Evolutionary conservation across 2,797 vertebrate genomes (phyloP).

Genomic region (Clarias platycephalus): DNA sequence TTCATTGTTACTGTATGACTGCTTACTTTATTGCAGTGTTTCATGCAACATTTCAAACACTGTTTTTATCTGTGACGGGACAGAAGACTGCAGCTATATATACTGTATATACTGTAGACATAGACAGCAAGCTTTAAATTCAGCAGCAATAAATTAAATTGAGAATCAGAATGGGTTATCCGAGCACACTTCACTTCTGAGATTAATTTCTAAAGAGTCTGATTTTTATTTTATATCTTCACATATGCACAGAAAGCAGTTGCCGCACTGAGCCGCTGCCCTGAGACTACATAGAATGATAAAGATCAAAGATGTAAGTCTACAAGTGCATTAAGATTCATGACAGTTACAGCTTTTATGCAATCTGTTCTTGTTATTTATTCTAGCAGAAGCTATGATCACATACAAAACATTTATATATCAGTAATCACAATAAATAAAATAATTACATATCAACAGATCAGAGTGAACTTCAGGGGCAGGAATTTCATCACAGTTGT

Average conservation of each 20-base stretch:
- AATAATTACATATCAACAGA: neutral
- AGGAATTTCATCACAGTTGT: neutral
- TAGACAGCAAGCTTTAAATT: neutral
- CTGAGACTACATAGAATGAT: neutral
- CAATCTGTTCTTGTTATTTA: neutral
- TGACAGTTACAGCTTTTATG: neutral
- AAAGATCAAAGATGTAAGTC: neutral
- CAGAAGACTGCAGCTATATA: neutral
- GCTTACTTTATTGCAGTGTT: neutral
- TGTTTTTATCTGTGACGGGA: neutral
- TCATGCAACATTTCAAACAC: neutral
- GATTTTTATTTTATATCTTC: neutral
- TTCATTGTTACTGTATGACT: neutral
- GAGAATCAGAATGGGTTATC: neutral
- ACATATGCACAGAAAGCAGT: neutral
- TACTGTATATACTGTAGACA: neutral
- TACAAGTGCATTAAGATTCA: neutral
- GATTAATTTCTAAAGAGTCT: neutral
- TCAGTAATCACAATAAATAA: neutral
- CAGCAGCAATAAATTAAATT: neutral
- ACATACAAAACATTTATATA: neutral
- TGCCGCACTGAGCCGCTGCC: too few relatives aligned
- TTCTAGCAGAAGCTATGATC: slow-evolving; percentile 4
- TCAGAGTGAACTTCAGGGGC: neutral
- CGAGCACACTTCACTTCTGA: neutral